Conservation (phyloP, 2,113 vertebrate genomes). For the Athene noctua region DNA sequence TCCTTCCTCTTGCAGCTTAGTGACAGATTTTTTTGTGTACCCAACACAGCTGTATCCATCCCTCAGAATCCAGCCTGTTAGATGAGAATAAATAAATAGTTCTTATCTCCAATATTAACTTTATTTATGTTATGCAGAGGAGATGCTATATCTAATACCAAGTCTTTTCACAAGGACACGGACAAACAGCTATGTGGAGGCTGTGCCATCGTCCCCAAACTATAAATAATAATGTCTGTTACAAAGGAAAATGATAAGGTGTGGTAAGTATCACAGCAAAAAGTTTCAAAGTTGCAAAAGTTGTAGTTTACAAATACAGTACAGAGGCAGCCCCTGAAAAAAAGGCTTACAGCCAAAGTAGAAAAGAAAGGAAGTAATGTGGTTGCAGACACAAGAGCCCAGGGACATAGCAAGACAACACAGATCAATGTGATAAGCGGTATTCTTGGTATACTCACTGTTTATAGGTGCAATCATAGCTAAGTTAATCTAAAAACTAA, state of each 20-base stretch:
- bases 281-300: background rate
- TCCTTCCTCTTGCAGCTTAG: slow-evolving; percentile 83
- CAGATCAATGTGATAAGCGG: background rate
- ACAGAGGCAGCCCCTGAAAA: background rate
- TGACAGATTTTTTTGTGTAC: slow-evolving; percentile 82
- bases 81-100: background rate
- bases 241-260: background rate
- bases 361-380: background rate
- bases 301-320: background rate
- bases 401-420: background rate
- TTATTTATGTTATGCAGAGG: background rate
- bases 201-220: background rate
- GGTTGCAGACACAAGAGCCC: background rate
- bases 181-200: background rate
- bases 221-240: background rate
- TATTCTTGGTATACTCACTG: background rate
- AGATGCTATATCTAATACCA: background rate
- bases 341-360: background rate
- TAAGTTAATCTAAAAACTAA: background rate
- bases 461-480: background rate
- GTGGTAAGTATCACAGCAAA: background rate
- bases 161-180: background rate
- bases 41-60: slow-evolving; percentile 82
- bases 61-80: slow-evolving; percentile 83
- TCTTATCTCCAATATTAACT: background rate